Conservation (phyloP, 2,113 vertebrate species). For the Rhinolophus sinicus region DNA sequence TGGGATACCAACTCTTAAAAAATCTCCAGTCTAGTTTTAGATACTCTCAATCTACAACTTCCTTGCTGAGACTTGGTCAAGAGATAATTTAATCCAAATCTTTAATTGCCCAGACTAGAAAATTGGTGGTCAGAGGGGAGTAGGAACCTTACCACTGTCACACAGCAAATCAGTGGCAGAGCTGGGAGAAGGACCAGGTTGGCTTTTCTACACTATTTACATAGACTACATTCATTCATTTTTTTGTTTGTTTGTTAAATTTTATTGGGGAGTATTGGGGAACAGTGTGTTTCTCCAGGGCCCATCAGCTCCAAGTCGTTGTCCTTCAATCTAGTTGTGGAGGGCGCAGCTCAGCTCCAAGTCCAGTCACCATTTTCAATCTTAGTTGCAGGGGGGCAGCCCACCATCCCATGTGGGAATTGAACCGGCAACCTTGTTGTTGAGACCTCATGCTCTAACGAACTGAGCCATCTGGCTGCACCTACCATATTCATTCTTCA, state of each 20-base stretch:
- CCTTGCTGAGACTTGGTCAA: neutral
- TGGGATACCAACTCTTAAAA: neutral
- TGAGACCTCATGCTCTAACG: too few relatives aligned
- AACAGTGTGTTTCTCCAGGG: too few relatives aligned
- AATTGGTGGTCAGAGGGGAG: neutral
- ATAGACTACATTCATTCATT: neutral
- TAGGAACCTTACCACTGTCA: neutral
- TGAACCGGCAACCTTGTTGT: too few relatives aligned
- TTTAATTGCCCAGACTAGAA: constrained; percentile 17
- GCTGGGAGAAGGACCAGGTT: neutral
- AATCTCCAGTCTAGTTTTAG: constrained; percentile 18
- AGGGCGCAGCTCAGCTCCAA: too few relatives aligned
- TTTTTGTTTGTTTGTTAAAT: too few relatives aligned
- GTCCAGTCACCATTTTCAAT: too few relatives aligned
- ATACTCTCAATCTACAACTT: neutral
- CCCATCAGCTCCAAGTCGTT: too few relatives aligned
- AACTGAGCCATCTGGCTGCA: too few relatives aligned
- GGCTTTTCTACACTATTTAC: neutral
- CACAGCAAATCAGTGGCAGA: neutral
- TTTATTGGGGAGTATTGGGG: too few relatives aligned
- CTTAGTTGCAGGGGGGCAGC: too few relatives aligned
- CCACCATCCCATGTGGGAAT: too few relatives aligned
- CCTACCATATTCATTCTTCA: neutral
- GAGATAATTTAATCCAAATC: neutral
- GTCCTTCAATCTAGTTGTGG: too few relatives aligned